Base-by-base conservation (phyloP, 2,888 invertebrate genomes). In the Lepidocyrtinus sp. region DNA sequence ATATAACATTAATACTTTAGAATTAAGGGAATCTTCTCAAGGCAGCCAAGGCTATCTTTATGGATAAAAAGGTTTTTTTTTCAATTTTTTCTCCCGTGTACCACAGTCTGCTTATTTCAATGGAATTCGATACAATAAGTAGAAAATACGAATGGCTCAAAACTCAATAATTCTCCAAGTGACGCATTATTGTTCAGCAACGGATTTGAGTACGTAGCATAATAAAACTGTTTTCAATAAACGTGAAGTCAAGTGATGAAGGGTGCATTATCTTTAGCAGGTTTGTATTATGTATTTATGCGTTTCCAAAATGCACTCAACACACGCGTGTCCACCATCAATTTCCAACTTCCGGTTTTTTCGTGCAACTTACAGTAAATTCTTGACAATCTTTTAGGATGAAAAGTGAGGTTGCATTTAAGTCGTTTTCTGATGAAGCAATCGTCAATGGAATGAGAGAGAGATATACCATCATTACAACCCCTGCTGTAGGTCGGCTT, bases 301-400 rank as follows among this genome's bases (percentile, higher is more conserved):
- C 36, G 64, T 69, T 72, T 76, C 81, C 75, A 71, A 82, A 81
- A 76, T 85, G 84, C 86, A 86, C 86, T 86, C 86, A 86, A 82
- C 85, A 81, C 80, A 82, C 86, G 86, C 86, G 85, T 86, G 86
- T 85, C 85, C 81, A 82, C 86, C 86, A 86, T 86, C 86, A 86
- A 86, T 86, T 85, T 84, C 76, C 83, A 79, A 83, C 85, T 86
- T 86, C 86, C 86, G 86, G 85, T 85, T 81, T 74, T 74, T 73
- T 78, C 75, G 61, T 71, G 61, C 67, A 61, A 50, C 61, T n/a
- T n/a, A 61, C 77, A 21, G 62, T 72, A 81, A 64, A 70, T 19
- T 61, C 27, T 17, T 26, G 63, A 75, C 68, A 75, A 73, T 73
- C 63, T 78, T 73, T 71, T 69, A 46, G 61, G 50, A 78, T 68